These are phyloP conservation scores for Branchinecta lindahli DNA, from an alignment of 1,140 invertebrate species.

Conservation along the genomic window DNA sequence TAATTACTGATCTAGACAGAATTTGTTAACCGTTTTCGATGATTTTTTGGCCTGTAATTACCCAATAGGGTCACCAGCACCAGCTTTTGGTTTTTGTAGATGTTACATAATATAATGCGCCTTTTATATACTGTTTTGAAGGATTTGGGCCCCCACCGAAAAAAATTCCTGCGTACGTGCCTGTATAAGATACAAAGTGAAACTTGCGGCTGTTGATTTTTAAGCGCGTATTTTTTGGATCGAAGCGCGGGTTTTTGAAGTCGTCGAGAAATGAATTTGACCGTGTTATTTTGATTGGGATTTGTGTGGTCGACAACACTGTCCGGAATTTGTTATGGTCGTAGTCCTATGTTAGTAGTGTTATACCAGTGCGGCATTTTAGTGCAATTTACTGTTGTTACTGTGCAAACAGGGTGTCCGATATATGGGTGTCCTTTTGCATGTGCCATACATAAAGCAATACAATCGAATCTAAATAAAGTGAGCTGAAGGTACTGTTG, in stretches of 20 bases:
- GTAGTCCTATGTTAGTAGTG: neutral
- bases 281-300: neutral
- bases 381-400: constrained; percentile 9
- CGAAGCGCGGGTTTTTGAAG: neutral
- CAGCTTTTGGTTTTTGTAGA: no score
- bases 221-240: neutral
- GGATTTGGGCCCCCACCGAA: neutral
- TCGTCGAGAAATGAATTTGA: neutral
- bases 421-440: neutral
- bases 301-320: neutral
- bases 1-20: no score
- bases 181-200: neutral
- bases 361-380: neutral
- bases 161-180: neutral
- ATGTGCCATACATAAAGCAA: neutral
- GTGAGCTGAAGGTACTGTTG: no score
- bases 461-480: neutral
- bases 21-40: no score
- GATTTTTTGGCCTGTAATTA: no score
- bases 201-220: neutral
- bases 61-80: no score
- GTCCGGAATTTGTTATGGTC: neutral
- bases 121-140: no score
- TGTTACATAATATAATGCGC: no score
- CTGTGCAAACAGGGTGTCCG: neutral